These are phyloP conservation scores for Drosophila bocki DNA, from an alignment of 1,140 invertebrate species.

Conservation along the genomic window DNA sequence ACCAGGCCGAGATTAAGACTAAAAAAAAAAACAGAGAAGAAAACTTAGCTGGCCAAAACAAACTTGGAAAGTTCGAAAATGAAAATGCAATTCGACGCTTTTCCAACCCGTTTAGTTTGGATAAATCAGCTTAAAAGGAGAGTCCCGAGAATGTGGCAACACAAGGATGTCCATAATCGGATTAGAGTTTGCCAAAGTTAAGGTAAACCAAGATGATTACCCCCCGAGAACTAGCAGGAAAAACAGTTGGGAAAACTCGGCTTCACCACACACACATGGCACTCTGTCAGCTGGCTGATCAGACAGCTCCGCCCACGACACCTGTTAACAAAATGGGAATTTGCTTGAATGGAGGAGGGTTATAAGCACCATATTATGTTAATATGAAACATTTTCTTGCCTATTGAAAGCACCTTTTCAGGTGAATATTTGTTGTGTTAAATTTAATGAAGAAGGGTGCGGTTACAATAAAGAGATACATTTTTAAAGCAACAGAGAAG, in stretches of 20 bases:
- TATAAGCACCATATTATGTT: conserved; percentile 15
- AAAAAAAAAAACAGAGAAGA: background rate
- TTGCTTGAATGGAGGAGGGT: conserved; percentile 1
- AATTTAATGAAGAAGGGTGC: background rate
- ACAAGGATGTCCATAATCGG: conserved; percentile 35
- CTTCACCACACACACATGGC: conserved; percentile 23
- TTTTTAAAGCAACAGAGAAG: background rate
- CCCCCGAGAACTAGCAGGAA: conserved; percentile 21
- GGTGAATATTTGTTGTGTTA: background rate
- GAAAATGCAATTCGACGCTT: conserved; percentile 31
- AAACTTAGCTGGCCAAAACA: conserved; percentile 22
- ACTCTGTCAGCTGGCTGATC: conserved; percentile 13
- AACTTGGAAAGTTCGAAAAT: conserved; percentile 24
- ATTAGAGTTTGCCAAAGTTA: conserved; percentile 45
- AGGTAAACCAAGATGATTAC: conserved; percentile 53
- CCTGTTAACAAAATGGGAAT: conserved; percentile 8
- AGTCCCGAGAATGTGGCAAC: conserved; percentile 24
- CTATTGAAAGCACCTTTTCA: background rate
- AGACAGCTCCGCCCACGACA: background rate
- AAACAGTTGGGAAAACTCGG: conserved; percentile 17
- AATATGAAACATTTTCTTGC: background rate
- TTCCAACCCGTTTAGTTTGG: conserved; percentile 21
- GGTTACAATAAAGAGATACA: background rate
- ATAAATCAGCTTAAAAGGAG: conserved; percentile 32
- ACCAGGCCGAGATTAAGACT: conserved; percentile 15